Evolutionary conservation across 2,888 invertebrate genomes (phyloP).

Genomic region (Cyclophora albipunctata): DNA sequence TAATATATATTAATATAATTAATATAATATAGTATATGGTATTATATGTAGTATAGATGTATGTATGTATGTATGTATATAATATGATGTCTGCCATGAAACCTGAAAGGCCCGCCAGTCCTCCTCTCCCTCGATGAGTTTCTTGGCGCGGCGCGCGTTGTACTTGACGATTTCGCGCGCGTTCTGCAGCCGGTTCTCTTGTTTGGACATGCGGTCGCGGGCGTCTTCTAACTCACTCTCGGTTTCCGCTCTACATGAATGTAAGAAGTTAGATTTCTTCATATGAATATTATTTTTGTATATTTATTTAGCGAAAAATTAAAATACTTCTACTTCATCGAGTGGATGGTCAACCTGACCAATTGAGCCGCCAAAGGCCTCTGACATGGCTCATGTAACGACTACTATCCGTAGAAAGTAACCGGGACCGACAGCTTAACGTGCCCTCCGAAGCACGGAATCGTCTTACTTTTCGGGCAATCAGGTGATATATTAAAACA

Average conservation of each 20-base stretch:
- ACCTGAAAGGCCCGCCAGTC: slow-evolving; percentile 63
- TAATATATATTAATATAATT: too few species aligned
- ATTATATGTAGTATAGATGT: too few species aligned
- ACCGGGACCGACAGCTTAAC: too few species aligned
- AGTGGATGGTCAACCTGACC: background rate
- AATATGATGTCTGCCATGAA: too few species aligned
- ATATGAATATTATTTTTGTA: background rate
- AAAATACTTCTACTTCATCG: too few species aligned
- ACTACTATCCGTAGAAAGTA: too few species aligned
- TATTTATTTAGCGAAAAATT: too few species aligned
- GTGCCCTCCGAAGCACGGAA: too few species aligned
- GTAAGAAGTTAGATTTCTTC: background rate
- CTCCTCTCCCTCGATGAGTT: slow-evolving; percentile 48
- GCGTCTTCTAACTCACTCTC: slow-evolving; percentile 47
- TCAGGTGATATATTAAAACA: background rate
- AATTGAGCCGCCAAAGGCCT: background rate
- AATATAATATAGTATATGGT: too few species aligned
- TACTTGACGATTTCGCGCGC: slow-evolving; percentile 44
- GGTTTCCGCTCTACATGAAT: slow-evolving; percentile 36
- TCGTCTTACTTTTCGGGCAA: too few species aligned
- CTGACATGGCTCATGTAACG: too few species aligned
- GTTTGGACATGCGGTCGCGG: slow-evolving; percentile 45
- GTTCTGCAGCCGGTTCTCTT: slow-evolving; percentile 47
- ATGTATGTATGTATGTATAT: too few species aligned
- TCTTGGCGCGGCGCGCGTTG: slow-evolving; percentile 52